Evolutionary conservation across 2,888 invertebrate species (phyloP), one percentile per base, ranked within the genome.

Genomic region (Amphiduros pacificus): DNA sequence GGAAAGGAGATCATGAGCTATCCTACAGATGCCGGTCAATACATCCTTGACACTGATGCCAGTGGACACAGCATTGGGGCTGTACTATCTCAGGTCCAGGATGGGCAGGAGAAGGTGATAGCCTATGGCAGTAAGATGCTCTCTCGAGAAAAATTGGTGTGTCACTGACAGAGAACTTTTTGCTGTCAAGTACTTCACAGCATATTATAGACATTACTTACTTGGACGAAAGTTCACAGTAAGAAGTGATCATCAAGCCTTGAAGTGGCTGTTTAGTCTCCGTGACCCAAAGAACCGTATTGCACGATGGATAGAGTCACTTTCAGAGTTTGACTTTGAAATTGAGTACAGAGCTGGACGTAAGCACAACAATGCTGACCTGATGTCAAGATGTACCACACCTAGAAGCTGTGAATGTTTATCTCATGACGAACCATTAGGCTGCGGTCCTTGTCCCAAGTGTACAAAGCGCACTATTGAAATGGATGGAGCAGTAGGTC

Each of bases 31-130:
- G 62, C 66, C 9, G 60, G 64, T 5, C 26, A 11, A 17, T 51
- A 32, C 22, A 40, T 58, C 32, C 52, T 52, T 6, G 59, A 58
- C 40, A 58, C 53, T 9, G 54, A 60, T 49, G 51, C 62, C 24
- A 58, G 62, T 49, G 55, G 50, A 17, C 11, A 11, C 22, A 55
- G 62, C 2, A 58, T 66, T 14, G 66, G 66, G 11, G 59, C 62
- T 14, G 66, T 66, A 17, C 52, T 66, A 20, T 58, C 58, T 17
- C 66, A 66, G 36, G 31, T 44, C 2, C 61, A 62, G 29, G 55
- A 22, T 32, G 62, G 62, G 14, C 22, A 51, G 22, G 66, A 66
- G 40, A n/a, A 48, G 27, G 58, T 65, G 9, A 50, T 66, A 31
- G 51, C 60, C 2, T 65, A 63, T 51, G 51, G n/a, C 32, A 65